Evolutionary conservation across 2,888 invertebrate species (phyloP), one percentile per base, ranked within the genome.

Genomic region (Pimpla rufipes): DNA sequence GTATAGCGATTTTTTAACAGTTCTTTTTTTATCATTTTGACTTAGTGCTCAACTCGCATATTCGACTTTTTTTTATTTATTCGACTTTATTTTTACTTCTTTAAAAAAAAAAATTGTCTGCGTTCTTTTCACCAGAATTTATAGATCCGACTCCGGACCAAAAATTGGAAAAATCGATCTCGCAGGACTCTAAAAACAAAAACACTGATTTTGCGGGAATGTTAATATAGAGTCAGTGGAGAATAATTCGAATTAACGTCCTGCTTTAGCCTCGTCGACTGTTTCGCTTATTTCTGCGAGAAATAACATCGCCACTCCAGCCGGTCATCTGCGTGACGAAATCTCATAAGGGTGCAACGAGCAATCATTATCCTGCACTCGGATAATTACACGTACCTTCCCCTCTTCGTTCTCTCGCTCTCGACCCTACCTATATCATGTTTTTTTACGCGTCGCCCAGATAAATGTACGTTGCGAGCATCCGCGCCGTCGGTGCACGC

Each of bases 301-400:
- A 35, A 35, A 57, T 59, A 13, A 59, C 45, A 59, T 59, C 59
- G 59, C 23, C 45, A 42, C 55, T 88, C 85, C 84, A 81, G 85
- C 81, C 78, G 86, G 86, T 84, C 82, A 84, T 83, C 86, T 88
- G 89, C 91, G 91, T 91, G 91, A 88, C 88, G 83, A 85, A 55
- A 79, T 70, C 78, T 86, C 88, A 87, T 91, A 90, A 91, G 88
- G 83, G 85, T 85, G 86, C 83, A 86, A 40, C 85, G 79, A 81
- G 87, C 87, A 89, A 89, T 90, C 89, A 87, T 88, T 90, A 88
- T 89, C 87, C 87, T 88, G 85, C 83, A 71, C 73, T 82, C 77
- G 66, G 86, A 87, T 88, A 86, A 89, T 90, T 87, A 85, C 85
- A 88, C 79, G 85, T 87, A 86, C 88, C 73, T 76, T 52, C 57